These are phyloP conservation scores for Microcebus ravelobensis DNA, from an alignment of 2,113 vertebrate genomes.

Conservation along the genomic window DNA sequence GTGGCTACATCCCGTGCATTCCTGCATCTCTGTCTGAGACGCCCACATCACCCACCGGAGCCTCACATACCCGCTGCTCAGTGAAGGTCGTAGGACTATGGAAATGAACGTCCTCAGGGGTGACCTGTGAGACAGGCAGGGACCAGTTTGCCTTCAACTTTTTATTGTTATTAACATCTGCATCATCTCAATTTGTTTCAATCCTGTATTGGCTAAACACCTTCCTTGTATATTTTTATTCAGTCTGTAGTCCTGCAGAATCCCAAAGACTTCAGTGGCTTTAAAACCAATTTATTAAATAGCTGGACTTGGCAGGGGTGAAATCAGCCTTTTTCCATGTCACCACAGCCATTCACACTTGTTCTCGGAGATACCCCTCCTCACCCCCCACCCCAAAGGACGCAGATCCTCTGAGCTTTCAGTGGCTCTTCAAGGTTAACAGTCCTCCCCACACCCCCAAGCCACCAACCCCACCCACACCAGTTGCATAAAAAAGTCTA, in stretches of 20 bases:
- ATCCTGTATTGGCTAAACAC: too few relatives aligned
- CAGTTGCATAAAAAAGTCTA: neutral
- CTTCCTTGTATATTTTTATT: neutral
- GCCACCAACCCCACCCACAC: too few relatives aligned
- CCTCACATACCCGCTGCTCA: neutral
- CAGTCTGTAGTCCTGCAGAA: neutral
- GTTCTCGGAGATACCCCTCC: neutral
- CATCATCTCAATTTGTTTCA: neutral
- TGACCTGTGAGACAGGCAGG: neutral
- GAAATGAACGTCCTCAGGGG: neutral
- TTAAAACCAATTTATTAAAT: neutral
- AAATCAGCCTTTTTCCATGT: neutral
- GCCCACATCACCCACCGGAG: too few relatives aligned
- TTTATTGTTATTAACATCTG: neutral
- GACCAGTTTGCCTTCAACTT: neutral
- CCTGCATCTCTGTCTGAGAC: neutral
- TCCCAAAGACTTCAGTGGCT: neutral
- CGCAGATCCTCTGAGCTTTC: neutral
- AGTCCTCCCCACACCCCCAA: neutral
- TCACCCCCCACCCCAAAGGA: rapidly evolving
- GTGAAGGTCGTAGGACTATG: neutral
- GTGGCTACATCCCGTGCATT: neutral
- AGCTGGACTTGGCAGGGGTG: neutral
- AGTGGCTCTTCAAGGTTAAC: neutral
- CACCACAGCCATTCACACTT: too few relatives aligned